Conservation (phyloP, 64 coral and sea anemone genomes). For the Montipora sp. region DNA sequence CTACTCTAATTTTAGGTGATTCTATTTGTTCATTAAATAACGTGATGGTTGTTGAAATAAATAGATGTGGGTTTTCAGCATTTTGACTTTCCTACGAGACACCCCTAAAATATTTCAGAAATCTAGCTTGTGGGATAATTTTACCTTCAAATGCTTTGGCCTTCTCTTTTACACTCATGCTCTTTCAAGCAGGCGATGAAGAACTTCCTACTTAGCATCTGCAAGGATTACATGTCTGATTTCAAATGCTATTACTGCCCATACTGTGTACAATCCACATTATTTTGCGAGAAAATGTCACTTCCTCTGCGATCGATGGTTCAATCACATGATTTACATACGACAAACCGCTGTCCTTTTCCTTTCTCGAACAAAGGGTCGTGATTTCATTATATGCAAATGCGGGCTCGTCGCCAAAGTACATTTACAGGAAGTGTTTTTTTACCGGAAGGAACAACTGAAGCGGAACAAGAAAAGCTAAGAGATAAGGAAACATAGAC, state of each 20-base stretch:
- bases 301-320: slow-evolving; percentile 15
- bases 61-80: not conserved
- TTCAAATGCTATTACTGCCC: not conserved
- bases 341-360: slow-evolving; percentile 4
- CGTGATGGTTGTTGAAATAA: not conserved
- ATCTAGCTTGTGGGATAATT: not conserved
- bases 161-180: slow-evolving; percentile 40
- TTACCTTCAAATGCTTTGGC: slow-evolving; percentile 45
- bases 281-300: not conserved
- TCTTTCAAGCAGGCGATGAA: not conserved
- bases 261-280: not conserved
- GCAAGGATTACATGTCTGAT: not conserved
- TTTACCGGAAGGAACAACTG: too few relatives aligned
- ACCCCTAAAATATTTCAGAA: slow-evolving; percentile 24
- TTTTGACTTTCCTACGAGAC: not conserved
- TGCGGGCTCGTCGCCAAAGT: too few relatives aligned
- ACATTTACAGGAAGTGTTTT: too few relatives aligned
- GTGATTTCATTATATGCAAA: too few relatives aligned
- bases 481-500: too few relatives aligned
- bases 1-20: slow-evolving; percentile 13
- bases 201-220: not conserved
- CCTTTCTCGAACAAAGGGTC: too few relatives aligned
- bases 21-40: not conserved
- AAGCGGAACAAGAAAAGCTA: too few relatives aligned
- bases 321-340: slow-evolving; percentile 52